Conservation (phyloP, 2,113 vertebrate genomes). For the Platysteira castanea region DNA sequence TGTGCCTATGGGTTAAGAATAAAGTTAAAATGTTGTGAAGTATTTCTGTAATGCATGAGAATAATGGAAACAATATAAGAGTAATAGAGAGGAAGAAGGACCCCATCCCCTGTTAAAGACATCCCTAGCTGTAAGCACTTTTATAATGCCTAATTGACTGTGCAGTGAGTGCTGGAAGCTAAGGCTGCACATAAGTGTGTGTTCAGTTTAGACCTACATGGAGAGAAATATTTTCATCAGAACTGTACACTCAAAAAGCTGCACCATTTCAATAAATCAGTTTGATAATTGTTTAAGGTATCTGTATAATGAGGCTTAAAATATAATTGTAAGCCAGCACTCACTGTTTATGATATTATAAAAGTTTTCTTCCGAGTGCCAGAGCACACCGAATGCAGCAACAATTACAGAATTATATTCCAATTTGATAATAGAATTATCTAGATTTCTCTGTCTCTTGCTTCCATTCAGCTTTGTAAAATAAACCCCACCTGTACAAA, state of each 20-base stretch:
- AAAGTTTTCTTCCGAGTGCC: neutral
- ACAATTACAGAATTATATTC: neutral
- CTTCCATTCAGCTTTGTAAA: neutral
- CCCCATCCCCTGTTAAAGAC: neutral
- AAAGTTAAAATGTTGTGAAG: neutral
- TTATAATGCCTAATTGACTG: neutral
- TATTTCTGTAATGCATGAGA: neutral
- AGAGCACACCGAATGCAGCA: neutral
- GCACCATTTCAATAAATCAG: neutral
- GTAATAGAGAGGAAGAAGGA: neutral
- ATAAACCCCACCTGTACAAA: neutral
- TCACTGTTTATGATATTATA: neutral
- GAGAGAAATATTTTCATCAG: neutral
- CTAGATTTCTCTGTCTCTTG: neutral
- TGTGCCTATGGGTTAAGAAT: neutral
- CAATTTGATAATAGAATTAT: neutral
- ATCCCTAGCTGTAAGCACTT: neutral
- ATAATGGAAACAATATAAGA: neutral
- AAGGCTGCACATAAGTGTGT: neutral
- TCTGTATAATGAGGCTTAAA: neutral
- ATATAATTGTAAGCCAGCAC: neutral
- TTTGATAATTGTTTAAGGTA: neutral
- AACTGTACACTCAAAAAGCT: neutral
- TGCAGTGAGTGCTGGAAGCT: neutral
- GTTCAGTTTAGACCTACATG: neutral